Percentiles rank a stretch among this genome's conserved stretches.
phyloP scores from a whole-genome alignment of 2,888 invertebrate species.

The Apamea sordens region DNA sequence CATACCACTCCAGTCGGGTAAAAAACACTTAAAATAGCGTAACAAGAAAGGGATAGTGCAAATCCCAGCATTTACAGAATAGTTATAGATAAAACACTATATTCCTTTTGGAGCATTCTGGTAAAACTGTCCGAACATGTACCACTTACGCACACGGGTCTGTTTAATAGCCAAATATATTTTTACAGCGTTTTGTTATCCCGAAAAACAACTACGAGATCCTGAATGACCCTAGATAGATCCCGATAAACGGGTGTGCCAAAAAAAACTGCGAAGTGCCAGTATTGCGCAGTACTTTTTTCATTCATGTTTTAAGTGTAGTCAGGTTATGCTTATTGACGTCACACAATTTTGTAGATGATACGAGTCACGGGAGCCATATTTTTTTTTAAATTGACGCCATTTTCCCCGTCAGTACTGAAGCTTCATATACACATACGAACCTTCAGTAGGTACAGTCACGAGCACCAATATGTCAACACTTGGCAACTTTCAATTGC shows the following conservation, averaged over 20 bases:
- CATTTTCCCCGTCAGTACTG: no score
- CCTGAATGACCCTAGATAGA: no score
- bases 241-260: neutral
- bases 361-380: no score
- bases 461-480: no score
- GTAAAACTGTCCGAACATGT: neutral
- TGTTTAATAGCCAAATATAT: neutral
- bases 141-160: neutral
- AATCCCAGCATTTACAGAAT: neutral
- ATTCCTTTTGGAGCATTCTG: neutral
- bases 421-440: neutral
- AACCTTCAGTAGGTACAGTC: neutral
- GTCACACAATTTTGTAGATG: neutral
- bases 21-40: no score
- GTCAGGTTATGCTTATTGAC: neutral
- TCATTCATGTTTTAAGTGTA: no score
- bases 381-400: neutral
- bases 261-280: neutral
- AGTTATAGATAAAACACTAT: neutral
- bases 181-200: neutral
- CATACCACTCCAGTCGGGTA: neutral
- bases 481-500: no score
- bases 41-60: constrained; percentile 8
- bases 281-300: neutral
- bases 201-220: neutral